These are phyloP conservation scores for Tolypeutes matacus DNA, from an alignment of 2,797 vertebrate species.

Conservation along the genomic window DNA sequence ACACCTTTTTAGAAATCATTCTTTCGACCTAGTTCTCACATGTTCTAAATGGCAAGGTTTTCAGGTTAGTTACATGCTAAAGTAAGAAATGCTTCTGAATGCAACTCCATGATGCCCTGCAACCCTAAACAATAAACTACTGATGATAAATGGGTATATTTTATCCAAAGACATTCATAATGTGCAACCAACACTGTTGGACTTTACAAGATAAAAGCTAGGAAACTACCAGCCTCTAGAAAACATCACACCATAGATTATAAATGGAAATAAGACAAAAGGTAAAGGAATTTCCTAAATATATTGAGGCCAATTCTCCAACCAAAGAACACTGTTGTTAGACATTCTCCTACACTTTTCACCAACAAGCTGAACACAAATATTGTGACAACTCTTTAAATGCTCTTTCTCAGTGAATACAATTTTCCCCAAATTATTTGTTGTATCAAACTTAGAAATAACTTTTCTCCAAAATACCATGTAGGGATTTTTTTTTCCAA, in stretches of 20 bases:
- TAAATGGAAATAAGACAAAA: conserved; percentile 13
- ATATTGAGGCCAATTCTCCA: background rate
- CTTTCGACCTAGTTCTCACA: background rate
- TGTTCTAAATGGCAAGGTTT: background rate
- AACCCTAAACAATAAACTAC: conserved; percentile 16
- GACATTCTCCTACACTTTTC: background rate
- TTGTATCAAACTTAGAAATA: conserved; percentile 32
- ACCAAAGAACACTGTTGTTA: background rate
- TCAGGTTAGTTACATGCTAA: conserved; percentile 7
- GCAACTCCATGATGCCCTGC: background rate
- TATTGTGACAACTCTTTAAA: background rate
- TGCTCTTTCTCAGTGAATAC: conserved; percentile 17
- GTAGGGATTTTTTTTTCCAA: background rate
- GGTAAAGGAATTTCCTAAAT: background rate
- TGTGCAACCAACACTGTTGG: background rate
- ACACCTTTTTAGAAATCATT: background rate
- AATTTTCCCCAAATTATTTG: conserved; percentile 3
- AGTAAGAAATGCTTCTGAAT: background rate
- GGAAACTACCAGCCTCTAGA: background rate
- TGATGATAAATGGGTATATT: background rate
- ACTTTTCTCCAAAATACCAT: background rate
- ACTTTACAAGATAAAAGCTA: background rate
- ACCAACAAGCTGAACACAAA: conserved; percentile 22
- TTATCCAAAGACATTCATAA: conserved; percentile 23
- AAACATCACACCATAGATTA: background rate